Evolutionary conservation across 2,888 invertebrate genomes (phyloP).

Genomic region (Diadegma fenestrale): DNA sequence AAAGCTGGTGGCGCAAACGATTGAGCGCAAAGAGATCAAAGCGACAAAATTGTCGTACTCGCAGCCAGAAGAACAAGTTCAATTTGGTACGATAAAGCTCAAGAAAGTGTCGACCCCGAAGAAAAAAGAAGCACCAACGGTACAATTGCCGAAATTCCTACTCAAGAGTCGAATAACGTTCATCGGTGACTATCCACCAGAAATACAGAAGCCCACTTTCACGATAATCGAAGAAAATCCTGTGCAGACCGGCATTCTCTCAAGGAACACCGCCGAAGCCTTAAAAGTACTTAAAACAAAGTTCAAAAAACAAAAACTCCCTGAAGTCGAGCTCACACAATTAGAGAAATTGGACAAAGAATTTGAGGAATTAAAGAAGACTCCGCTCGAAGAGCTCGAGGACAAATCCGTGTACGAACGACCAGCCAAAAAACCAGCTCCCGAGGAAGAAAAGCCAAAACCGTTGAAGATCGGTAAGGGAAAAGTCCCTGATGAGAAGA

Average conservation of each 20-base stretch:
- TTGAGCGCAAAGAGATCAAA: slow-evolving; percentile 88
- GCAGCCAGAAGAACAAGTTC: slow-evolving; percentile 87
- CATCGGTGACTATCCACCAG: slow-evolving; percentile 88
- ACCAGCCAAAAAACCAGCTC: slow-evolving; percentile 80
- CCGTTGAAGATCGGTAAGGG: slow-evolving; percentile 82
- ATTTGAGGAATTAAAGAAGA: slow-evolving; percentile 84
- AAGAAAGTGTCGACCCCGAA: slow-evolving; percentile 87
- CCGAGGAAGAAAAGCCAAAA: slow-evolving; percentile 77
- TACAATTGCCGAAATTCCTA: slow-evolving; percentile 88
- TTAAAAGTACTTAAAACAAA: slow-evolving; percentile 88
- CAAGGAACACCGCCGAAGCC: slow-evolving; percentile 90
- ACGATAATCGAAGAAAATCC: slow-evolving; percentile 86
- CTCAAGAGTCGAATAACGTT: slow-evolving; percentile 90
- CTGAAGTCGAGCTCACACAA: slow-evolving; percentile 86
- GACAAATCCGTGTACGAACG: slow-evolving; percentile 82
- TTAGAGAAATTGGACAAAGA: slow-evolving; percentile 87
- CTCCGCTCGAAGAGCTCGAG: slow-evolving; percentile 82
- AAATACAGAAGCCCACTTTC: slow-evolving; percentile 86
- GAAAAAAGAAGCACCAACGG: slow-evolving; percentile 84
- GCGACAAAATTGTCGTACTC: slow-evolving; percentile 88
- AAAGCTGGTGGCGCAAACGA: slow-evolving; percentile 86
- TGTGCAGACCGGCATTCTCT: slow-evolving; percentile 88
- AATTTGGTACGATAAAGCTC: slow-evolving; percentile 89
- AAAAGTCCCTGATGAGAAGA: slow-evolving; percentile 77
- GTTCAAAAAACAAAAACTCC: slow-evolving; percentile 86